Evolutionary conservation across 2,113 vertebrate species (phyloP).

Genomic region (Eidolon helvum): DNA sequence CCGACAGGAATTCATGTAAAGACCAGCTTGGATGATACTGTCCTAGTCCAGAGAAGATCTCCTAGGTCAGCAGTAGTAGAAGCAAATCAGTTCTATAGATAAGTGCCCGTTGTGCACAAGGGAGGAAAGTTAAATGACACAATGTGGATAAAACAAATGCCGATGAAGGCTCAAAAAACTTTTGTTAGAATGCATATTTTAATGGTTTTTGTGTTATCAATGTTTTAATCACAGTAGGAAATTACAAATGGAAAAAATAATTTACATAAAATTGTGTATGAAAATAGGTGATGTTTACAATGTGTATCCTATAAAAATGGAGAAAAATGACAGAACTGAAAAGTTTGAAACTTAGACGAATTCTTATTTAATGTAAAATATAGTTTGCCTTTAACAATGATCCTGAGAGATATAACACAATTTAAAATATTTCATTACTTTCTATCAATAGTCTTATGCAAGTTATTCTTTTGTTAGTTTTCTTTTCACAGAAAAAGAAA

Average conservation of each 20-base stretch:
- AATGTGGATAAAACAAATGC: neutral
- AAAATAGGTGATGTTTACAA: neutral
- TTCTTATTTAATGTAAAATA: neutral
- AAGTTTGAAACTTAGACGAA: neutral
- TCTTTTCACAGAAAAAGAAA: constrained; percentile 1
- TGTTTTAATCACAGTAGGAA: neutral
- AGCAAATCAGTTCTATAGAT: neutral
- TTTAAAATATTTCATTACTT: neutral
- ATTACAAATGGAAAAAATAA: neutral
- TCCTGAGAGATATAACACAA: neutral
- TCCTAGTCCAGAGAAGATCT: accelerated
- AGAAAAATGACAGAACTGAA: neutral
- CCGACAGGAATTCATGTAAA: neutral
- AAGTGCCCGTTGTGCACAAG: no score
- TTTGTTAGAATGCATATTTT: neutral
- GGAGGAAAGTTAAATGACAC: neutral
- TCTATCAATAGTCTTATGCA: neutral
- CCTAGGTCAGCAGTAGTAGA: neutral
- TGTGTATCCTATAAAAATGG: neutral
- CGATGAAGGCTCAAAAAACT: neutral
- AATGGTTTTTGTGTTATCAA: neutral
- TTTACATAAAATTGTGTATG: neutral
- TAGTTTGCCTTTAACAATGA: neutral
- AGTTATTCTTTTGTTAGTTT: neutral
- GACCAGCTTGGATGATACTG: accelerated